Conservation (phyloP, 2,113 vertebrate genomes). For the Passer montanus region DNA sequence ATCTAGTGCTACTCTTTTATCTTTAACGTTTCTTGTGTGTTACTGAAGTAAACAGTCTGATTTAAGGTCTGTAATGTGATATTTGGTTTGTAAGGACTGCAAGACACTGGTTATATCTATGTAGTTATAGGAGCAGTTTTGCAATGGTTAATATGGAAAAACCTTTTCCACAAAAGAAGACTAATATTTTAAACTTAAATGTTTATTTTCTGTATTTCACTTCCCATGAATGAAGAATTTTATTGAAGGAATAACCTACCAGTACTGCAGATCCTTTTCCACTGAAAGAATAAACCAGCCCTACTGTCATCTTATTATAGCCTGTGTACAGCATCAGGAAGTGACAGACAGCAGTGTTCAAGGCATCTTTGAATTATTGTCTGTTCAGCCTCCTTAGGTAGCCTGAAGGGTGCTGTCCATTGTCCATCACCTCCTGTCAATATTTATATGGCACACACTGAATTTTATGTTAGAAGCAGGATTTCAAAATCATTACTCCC, state of each 20-base stretch:
- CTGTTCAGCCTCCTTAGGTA: background rate
- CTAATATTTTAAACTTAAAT: background rate
- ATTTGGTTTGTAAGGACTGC: background rate
- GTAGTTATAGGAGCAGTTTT: background rate
- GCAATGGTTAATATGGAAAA: background rate
- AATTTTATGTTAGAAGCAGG: background rate
- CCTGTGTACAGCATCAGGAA: background rate
- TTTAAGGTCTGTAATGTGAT: background rate
- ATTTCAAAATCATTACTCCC: background rate
- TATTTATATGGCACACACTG: background rate
- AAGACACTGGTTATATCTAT: background rate
- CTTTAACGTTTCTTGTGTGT: background rate
- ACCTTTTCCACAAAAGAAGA: background rate
- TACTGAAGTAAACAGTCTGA: background rate
- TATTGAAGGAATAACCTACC: background rate
- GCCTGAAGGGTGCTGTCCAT: background rate
- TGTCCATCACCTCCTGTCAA: background rate
- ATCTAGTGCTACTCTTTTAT: background rate
- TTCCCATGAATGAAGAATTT: background rate
- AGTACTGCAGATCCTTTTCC: background rate
- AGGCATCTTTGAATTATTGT: background rate
- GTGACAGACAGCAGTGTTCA: background rate
- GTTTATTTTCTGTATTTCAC: background rate
- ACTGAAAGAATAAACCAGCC: background rate
- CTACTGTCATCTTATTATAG: background rate